Conservation (phyloP, 2,797 vertebrate species). For the Microctenopoma stevenorrisi region DNA sequence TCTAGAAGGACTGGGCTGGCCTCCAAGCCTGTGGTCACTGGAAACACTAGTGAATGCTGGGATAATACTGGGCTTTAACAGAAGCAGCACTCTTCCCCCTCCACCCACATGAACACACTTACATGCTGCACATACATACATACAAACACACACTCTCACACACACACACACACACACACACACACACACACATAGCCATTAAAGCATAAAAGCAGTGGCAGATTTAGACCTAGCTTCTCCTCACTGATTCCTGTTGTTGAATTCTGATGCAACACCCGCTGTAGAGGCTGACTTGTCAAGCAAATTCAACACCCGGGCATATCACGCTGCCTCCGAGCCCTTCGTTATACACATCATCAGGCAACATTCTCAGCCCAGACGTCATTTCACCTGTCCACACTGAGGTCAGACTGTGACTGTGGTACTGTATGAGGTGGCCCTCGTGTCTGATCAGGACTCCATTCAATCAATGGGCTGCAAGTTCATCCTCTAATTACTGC, state of each 20-base stretch:
- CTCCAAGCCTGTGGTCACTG: slow-evolving; percentile 83
- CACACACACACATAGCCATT: slow-evolving; percentile 24
- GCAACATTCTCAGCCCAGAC: slow-evolving; percentile 4
- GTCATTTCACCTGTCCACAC: slow-evolving; percentile 47
- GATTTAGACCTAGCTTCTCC: slow-evolving; percentile 32
- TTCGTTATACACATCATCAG: slow-evolving; percentile 6
- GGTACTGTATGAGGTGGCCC: slow-evolving; percentile 58
- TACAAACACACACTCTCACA: slow-evolving; percentile 27
- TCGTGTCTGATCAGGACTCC: slow-evolving; percentile 55
- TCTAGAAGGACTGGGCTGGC: slow-evolving; percentile 85
- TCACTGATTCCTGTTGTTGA: slow-evolving; percentile 20
- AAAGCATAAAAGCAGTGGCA: slow-evolving; percentile 22
- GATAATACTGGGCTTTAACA: slow-evolving; percentile 77
- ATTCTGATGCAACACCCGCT: slow-evolving; percentile 49
- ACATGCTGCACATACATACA: slow-evolving; percentile 31
- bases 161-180: slow-evolving; percentile 29
- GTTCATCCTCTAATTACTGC: slow-evolving; percentile 86
- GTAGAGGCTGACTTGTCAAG: slow-evolving; percentile 31
- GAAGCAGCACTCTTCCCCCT: slow-evolving; percentile 56
- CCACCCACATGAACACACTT: slow-evolving; percentile 54
- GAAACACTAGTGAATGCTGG: slow-evolving; percentile 79
- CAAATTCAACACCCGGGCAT: slow-evolving; percentile 11
- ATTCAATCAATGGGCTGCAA: slow-evolving; percentile 77
- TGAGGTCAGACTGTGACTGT: slow-evolving; percentile 45
- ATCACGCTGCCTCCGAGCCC: slow-evolving; percentile 3